Evolutionary conservation across 2,113 vertebrate genomes (phyloP).

Genomic region (Rallus limicola): DNA sequence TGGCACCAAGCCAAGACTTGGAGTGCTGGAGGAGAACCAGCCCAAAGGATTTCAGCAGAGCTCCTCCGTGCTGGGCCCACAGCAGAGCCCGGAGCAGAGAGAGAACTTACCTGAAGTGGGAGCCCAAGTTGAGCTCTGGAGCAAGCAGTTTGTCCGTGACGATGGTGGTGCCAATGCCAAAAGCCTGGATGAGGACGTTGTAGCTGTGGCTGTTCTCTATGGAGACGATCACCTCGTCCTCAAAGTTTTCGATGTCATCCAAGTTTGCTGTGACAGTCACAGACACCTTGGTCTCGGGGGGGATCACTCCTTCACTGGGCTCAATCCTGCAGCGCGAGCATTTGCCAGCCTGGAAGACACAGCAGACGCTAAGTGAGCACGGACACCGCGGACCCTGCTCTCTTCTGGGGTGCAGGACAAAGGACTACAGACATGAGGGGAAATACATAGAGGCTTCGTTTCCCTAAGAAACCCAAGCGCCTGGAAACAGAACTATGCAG

Average conservation of each 20-base stretch:
- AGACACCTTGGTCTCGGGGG: constrained; percentile 66
- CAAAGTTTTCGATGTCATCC: constrained; percentile 77
- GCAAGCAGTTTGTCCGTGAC: constrained; percentile 80
- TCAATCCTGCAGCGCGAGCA: constrained; percentile 78
- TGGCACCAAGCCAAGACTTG: neutral
- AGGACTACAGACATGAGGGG: neutral
- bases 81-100: neutral
- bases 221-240: constrained; percentile 77
- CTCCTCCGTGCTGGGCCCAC: neutral
- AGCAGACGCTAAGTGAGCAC: neutral
- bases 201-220: constrained; percentile 73
- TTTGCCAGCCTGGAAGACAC: constrained; percentile 68
- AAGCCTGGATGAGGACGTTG: constrained; percentile 73
- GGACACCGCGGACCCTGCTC: neutral
- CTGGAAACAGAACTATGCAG: neutral
- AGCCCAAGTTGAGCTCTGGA: constrained; percentile 82
- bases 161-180: constrained; percentile 84
- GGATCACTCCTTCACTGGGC: constrained; percentile 79
- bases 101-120: constrained; percentile 82
- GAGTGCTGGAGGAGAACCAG: neutral
- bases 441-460: neutral
- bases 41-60: neutral
- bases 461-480: neutral
- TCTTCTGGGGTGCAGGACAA: neutral
- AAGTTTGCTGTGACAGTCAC: constrained; percentile 81